Conservation (phyloP, 1,140 invertebrate genomes). For the Drosophila ambigua region DNA sequence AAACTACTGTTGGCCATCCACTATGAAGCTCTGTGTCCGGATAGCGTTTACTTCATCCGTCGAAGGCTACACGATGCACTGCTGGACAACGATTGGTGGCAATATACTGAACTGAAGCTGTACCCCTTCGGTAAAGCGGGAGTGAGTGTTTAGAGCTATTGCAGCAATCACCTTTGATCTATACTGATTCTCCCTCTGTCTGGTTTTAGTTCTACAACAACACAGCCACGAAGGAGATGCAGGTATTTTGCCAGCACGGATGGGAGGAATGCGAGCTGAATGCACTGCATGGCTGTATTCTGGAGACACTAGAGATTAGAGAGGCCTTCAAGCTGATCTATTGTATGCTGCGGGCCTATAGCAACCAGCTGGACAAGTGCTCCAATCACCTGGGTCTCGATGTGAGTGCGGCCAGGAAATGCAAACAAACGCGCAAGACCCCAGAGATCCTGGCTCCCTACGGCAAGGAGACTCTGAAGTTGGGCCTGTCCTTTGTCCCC, state of each 20-base stretch:
- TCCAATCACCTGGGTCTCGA: slow-evolving; percentile 49
- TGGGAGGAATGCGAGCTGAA: slow-evolving; percentile 72
- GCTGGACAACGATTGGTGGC: slow-evolving; percentile 55
- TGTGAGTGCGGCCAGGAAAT: slow-evolving; percentile 54
- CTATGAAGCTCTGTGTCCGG: slow-evolving; percentile 77
- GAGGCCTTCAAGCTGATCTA: slow-evolving; percentile 64
- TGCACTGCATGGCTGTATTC: slow-evolving; percentile 74
- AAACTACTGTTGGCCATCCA: slow-evolving; percentile 62
- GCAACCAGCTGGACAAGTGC: slow-evolving; percentile 56
- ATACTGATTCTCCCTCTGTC: neutral
- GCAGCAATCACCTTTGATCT: too few relatives aligned
- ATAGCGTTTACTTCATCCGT: slow-evolving; percentile 73
- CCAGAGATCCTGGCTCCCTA: slow-evolving; percentile 69
- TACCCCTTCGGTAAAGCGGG: slow-evolving; percentile 80
- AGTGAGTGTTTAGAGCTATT: slow-evolving; percentile 46
- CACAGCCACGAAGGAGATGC: slow-evolving; percentile 21
- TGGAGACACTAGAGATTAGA: slow-evolving; percentile 52
- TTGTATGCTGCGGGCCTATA: slow-evolving; percentile 68
- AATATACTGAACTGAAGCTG: slow-evolving; percentile 63
- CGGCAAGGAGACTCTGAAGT: slow-evolving; percentile 56
- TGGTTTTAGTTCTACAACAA: slow-evolving; percentile 61
- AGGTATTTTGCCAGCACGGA: slow-evolving; percentile 74
- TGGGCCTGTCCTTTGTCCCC: slow-evolving; percentile 75
- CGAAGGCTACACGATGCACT: slow-evolving; percentile 58
- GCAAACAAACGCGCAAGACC: slow-evolving; percentile 52